Evolutionary conservation across 2,888 invertebrate genomes (phyloP), one percentile per base, ranked within the genome.

Genomic region (Agrilus mali): DNA sequence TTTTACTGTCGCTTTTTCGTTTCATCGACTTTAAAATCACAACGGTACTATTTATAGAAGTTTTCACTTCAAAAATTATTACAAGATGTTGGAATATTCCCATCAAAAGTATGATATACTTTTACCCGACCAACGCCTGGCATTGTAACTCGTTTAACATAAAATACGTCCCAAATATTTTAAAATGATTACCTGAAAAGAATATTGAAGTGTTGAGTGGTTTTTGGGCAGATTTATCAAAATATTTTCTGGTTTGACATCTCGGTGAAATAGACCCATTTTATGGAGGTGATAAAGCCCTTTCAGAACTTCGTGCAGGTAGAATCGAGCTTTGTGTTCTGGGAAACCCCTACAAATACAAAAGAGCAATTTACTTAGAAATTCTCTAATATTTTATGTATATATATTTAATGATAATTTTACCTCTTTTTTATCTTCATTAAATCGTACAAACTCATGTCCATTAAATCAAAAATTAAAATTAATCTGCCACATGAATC

Each of bases 171-270:
- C n/a, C n/a, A n/a, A n/a, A n/a, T n/a, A n/a, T n/a, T n/a, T n/a
- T n/a, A n/a, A n/a, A n/a, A n/a, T n/a, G n/a, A n/a, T 15, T 15
- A 35, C 35, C 35, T 35, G 35, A 35, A 15, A 16, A 35, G 35
- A 15, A 22, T 14, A 17, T 20, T 45, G 17, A 40, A 27, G 7
- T 45, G 33, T 33, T 41, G 35, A 4, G 31, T 34, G 22, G 12
- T 32, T 14, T 13, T 34, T 41, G 6, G 45, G 47, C 52, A 74
- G 71, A 67, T 75, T 76, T 2, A 81, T 66, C 38, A 82, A 62
- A 53, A 81, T 76, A 63, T 82, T 82, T 66, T 82, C 82, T 15
- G 82, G 82, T 60, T 82, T 82, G 4, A 82, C 73, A 56, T 82
- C 82, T 36, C 82, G 62, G 62, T 82, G 82, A 60, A 81, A 81